phyloP scores from a whole-genome alignment of 2,888 invertebrate genomes.

The Gymnosoma rotundatum region DNA sequence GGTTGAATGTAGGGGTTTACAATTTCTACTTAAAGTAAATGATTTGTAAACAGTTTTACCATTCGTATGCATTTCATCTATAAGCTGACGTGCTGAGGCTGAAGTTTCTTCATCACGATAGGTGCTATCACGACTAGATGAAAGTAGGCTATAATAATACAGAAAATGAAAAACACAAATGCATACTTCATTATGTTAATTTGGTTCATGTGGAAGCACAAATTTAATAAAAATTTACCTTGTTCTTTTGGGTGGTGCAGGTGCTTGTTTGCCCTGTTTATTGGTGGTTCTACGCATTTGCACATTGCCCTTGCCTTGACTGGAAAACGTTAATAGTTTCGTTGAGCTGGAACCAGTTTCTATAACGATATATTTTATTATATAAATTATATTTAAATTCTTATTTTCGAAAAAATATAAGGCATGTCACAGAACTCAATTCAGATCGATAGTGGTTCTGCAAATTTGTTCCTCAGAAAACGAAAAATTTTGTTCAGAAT shows the following conservation, averaged over 20 bases:
- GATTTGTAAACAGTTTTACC: constrained; percentile 76
- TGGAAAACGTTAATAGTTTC: constrained; percentile 86
- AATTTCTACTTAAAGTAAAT: constrained; percentile 76
- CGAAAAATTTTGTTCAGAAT: too few relatives aligned
- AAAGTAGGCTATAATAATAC: constrained; percentile 77
- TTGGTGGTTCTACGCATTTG: constrained; percentile 94
- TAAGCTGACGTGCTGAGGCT: constrained; percentile 76
- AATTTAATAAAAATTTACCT: constrained; percentile 84
- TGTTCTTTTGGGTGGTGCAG: constrained; percentile 97
- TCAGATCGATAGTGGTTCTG: too few relatives aligned
- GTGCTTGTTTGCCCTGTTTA: constrained; percentile 95
- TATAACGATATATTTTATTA: constrained; percentile 51
- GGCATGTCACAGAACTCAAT: too few relatives aligned
- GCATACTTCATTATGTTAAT: background rate
- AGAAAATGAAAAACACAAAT: constrained; percentile 12
- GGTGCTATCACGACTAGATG: constrained; percentile 82
- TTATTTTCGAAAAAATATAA: too few relatives aligned
- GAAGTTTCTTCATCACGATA: constrained; percentile 81
- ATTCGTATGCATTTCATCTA: constrained; percentile 82
- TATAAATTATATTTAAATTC: background rate
- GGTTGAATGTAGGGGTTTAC: constrained; percentile 75
- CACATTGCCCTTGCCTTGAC: constrained; percentile 86
- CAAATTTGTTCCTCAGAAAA: too few relatives aligned
- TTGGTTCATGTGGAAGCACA: too few relatives aligned
- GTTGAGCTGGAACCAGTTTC: constrained; percentile 83